A percentile compares a stretch with the other conserved stretches of the same genome.
phyloP scores from a whole-genome alignment of 1,140 invertebrate species.

The Pseudomyrmex pallidus region DNA sequence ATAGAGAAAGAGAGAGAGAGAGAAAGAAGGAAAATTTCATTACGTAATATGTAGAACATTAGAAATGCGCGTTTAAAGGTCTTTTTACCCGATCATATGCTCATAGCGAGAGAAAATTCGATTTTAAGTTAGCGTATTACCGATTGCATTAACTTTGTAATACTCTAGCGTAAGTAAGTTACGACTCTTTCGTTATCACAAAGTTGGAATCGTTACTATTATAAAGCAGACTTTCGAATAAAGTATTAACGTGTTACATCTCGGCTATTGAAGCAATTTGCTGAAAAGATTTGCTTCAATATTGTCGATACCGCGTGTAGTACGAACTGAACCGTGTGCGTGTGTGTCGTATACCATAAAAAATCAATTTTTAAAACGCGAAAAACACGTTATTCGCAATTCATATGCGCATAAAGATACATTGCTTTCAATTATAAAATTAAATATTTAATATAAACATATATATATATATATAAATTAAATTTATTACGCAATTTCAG shows the following conservation, averaged over 20 bases:
- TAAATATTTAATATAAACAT: no score
- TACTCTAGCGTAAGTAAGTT: constrained; percentile 41
- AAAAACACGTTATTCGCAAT: no score
- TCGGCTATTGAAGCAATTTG: constrained; percentile 16
- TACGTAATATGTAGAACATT: constrained; percentile 18
- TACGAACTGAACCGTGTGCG: not conserved
- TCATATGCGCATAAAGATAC: no score
- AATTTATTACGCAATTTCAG: no score
- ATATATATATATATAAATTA: no score
- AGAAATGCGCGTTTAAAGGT: constrained; percentile 22
- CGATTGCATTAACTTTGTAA: constrained; percentile 56
- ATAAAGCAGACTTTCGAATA: constrained; percentile 45
- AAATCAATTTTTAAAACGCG: no score
- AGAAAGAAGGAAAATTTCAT: constrained; percentile 40
- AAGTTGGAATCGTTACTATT: constrained; percentile 50
- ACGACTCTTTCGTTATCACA: constrained; percentile 44
- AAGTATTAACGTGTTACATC: constrained; percentile 43
- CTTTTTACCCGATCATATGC: constrained; percentile 13
- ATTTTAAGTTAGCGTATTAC: constrained; percentile 42
- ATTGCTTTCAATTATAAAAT: no score
- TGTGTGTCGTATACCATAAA: no score
- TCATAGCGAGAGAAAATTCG: constrained; percentile 33
- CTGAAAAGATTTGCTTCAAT: constrained; percentile 16
- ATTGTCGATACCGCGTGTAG: not conserved
- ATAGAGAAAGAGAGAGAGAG: no score